phyloP scores from a whole-genome alignment of 1,140 invertebrate genomes.

The Drosophila nikananu region DNA sequence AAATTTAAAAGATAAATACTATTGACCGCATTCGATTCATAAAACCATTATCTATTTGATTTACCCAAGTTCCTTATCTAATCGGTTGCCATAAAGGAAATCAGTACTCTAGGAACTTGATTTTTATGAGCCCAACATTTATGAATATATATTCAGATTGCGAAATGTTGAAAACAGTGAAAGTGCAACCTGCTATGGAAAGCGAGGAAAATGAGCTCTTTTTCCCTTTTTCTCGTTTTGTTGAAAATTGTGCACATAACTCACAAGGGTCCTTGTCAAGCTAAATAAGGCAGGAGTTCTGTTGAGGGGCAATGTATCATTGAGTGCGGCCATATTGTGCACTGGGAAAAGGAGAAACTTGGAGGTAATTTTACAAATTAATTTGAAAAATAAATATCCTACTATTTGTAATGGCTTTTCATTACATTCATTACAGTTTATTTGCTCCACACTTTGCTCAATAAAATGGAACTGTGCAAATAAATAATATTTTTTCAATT shows the following conservation, averaged over 20 bases:
- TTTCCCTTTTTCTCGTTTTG: conserved; percentile 41
- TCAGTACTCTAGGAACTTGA: background rate
- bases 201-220: conserved; percentile 41
- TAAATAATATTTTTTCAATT: background rate
- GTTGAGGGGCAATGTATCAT: conserved; percentile 74
- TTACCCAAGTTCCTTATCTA: conserved; percentile 8
- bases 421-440: background rate
- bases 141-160: background rate
- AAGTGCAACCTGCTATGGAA: conserved; percentile 71
- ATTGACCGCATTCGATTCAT: conserved; percentile 3
- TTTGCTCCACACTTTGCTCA: background rate
- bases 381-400: too few relatives aligned
- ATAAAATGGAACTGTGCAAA: background rate
- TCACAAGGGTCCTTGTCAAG: conserved; percentile 37
- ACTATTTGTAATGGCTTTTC: background rate
- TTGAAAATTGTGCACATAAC: conserved; percentile 52
- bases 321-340: conserved; percentile 57
- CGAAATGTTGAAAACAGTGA: conserved; percentile 56
- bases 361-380: background rate
- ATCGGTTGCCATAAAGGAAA: conserved; percentile 15
- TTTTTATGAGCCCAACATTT: background rate
- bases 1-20: conserved; percentile 9
- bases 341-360: conserved; percentile 22
- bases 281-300: conserved; percentile 38
- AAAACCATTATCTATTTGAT: conserved; percentile 23